Base-by-base conservation (phyloP, 2,113 vertebrate species). In the Peromyscus leucopus region DNA sequence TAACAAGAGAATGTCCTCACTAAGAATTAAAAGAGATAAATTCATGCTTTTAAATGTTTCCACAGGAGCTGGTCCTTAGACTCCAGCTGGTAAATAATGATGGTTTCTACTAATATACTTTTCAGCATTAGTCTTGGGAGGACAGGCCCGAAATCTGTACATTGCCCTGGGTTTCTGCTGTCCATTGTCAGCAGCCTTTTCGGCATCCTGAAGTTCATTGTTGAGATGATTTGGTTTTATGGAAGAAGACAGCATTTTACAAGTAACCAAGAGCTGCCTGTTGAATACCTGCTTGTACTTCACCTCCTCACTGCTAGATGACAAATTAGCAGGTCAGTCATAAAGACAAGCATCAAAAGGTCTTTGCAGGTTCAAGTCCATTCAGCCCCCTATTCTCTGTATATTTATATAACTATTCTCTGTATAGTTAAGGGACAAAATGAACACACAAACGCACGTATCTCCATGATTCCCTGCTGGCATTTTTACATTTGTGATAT, bases 401-500 rank as follows among this genome's bases (percentile, higher is more conserved):
- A 36, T 89, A 69, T n/a, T n/a, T n/a, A n/a, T n/a, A n/a, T n/a
- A n/a, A n/a, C n/a, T n/a, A n/a, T 94, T 79, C 36, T 26, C 36
- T 57, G 51, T 15, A 36, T 89, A 69, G 67, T 89, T 51, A 87
- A 79, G 36, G 69, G 92, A n/a, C 8, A 15, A 87, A 94, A 55
- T 12, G 48, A 83, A 24, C 51, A 65, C 33, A 83, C 69, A 63
- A 91, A 24, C 51, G 59, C 33, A 83, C 63, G 57, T 93, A 91
- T 80, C 65, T 84, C 36, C 59, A 46, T 72, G 59, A 71, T 63
- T 71, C 67, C 59, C 63, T 91, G 2, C 82, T 93, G 82, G 65
- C 75, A 59, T 74, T 96, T 96, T 94, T 13, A 51, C 24, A 76
- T 21, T 24, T n/a, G 93, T 63, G 94, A 83, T 96, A 96, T 95